Base-by-base conservation (phyloP, 2,797 vertebrate genomes). In the Buphagus erythrorhynchus region DNA sequence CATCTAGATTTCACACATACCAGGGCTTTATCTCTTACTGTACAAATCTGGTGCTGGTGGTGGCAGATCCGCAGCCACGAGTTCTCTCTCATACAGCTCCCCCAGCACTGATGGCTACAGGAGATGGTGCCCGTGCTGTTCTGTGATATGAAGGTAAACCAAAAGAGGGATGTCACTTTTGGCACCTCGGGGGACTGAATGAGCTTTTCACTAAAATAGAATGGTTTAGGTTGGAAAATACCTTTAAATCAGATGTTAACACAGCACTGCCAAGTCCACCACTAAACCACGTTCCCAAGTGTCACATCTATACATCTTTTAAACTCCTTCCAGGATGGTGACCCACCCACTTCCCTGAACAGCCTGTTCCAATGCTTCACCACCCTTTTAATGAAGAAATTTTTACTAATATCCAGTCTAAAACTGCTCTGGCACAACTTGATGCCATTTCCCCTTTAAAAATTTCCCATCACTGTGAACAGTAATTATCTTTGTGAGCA, bases 61-160 rank as follows among this genome's bases (percentile, higher is more conserved):
- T 62, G 0, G 1, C 29, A 22, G 16, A 82, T 61, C 36, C 0
- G 0, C 42, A 69, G 75, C 59, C n/a, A 20, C 6, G 20, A 62
- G 19, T 80, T 79, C 46, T 85, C 35, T 79, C 46, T 85, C 35
- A 6, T 19, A 20, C 65, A 75, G 33, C 68, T 67, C 49, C 42
- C 14, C 38, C 8, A 52, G 57, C 42, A 45, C 24, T 24, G 35
- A 35, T 42, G 52, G 36, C 28, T 79, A 6, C 16, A 79, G 62
- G 54, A 61, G 35, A 40, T 55, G 29, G 42, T 88, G 46, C 33
- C 5, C 3, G 16, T 40, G 29, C 31, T 51, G 29, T 54, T 91
- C n/a, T 79, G 51, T 0, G 5, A 25, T 29, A 16, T 3, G 42
- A 68, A 65, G 71, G 55, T 51, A 49, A 55, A 3, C 36, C 43